These are phyloP conservation scores for Drosophila yooni DNA, from an alignment of 2,888 invertebrate genomes.

Conservation along the genomic window DNA sequence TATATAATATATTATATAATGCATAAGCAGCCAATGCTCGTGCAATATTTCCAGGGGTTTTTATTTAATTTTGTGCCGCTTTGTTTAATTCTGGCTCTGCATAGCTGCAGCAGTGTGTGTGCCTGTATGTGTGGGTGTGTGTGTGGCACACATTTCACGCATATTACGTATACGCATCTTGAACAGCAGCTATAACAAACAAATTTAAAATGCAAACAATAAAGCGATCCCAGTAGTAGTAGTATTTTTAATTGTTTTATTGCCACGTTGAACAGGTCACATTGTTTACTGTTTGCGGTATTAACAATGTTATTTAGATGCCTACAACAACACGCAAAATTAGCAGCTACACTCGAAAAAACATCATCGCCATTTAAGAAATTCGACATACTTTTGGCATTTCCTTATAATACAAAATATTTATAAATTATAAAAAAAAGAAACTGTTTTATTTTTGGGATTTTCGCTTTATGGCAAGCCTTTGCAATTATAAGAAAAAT, in stretches of 20 bases:
- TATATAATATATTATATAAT: background rate
- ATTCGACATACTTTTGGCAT: background rate
- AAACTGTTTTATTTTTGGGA: too few species aligned
- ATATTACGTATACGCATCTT: conserved; percentile 22
- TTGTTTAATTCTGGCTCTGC: conserved; percentile 33
- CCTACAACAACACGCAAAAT: conserved; percentile 49
- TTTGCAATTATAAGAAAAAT: background rate
- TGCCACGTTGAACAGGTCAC: conserved; percentile 28
- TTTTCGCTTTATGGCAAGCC: background rate
- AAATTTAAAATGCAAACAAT: background rate
- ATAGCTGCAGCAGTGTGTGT: conserved; percentile 20
- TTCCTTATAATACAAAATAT: background rate
- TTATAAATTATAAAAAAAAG: too few species aligned
- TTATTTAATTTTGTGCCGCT: conserved; percentile 66
- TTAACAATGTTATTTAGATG: conserved; percentile 70
- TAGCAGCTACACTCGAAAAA: conserved; percentile 1
- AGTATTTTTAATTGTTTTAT: conserved; percentile 8
- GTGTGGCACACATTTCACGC: conserved; percentile 13
- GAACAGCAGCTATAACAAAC: background rate
- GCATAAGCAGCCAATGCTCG: conserved; percentile 35
- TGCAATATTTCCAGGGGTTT: conserved; percentile 75
- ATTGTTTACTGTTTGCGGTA: conserved; percentile 53
- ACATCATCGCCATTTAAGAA: background rate
- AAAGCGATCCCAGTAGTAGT: background rate
- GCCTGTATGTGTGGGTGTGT: conserved; percentile 19